These are phyloP conservation scores for Himantopus leucocephalus DNA, from an alignment of 2,113 vertebrate genomes.

Conservation along the genomic window DNA sequence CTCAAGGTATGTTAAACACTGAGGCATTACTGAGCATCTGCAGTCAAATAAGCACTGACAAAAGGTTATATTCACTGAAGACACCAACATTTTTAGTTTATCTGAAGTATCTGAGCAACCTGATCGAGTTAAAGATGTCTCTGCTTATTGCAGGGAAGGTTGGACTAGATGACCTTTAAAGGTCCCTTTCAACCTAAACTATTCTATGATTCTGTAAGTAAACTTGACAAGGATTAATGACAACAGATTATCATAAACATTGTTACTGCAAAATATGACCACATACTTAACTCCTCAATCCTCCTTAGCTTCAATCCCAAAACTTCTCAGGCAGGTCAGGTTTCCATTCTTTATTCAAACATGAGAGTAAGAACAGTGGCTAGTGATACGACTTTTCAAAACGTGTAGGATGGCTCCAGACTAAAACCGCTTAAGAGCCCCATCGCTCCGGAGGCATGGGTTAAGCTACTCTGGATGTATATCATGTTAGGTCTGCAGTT, in stretches of 20 bases:
- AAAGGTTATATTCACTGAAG: not conserved
- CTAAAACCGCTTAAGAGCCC: not conserved
- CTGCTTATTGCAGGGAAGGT: not conserved
- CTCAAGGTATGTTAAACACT: not conserved
- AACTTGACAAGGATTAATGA: not conserved
- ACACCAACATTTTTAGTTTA: not conserved
- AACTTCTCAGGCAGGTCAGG: not conserved
- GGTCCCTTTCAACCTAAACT: not conserved
- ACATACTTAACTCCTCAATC: not conserved
- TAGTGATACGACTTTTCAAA: not conserved
- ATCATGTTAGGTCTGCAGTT: not conserved
- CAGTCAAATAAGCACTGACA: not conserved
- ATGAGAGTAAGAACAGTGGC: not conserved
- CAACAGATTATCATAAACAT: not conserved
- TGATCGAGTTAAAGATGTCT: not conserved
- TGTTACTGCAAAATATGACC: not conserved
- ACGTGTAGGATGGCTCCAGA: not conserved
- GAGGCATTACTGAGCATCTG: not conserved
- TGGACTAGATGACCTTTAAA: not conserved
- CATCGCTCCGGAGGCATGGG: rapidly evolving
- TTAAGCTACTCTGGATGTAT: not conserved
- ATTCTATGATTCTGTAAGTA: not conserved
- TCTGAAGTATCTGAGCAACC: not conserved
- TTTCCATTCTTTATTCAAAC: not conserved
- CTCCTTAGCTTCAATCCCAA: not conserved